Evolutionary conservation across 1,140 invertebrate genomes (phyloP).

Genomic region (Ceratina australensis): DNA sequence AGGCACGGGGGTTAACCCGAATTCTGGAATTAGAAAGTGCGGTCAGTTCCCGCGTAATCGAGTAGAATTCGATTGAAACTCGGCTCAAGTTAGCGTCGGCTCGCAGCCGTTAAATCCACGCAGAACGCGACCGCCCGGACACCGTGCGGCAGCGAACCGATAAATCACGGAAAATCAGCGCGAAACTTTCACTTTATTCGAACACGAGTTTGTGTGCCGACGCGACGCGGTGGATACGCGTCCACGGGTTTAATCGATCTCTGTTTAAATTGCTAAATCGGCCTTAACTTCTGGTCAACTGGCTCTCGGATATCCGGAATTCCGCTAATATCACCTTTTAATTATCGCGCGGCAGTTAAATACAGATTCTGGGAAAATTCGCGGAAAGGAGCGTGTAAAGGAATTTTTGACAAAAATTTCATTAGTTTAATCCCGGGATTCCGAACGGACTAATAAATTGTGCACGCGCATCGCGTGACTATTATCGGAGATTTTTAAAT

Average conservation of each 20-base stretch:
- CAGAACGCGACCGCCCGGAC: conserved; percentile 24
- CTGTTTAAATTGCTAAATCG: conserved; percentile 10
- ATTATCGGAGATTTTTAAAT: too few relatives aligned
- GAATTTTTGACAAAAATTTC: too few relatives aligned
- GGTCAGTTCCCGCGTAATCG: conserved; percentile 33
- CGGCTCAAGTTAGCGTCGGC: conserved; percentile 11
- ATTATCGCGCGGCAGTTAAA: too few relatives aligned
- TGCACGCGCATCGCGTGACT: too few relatives aligned
- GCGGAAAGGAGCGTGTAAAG: too few relatives aligned
- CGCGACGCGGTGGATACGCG: too few relatives aligned
- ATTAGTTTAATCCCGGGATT: too few relatives aligned
- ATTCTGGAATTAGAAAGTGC: conserved; percentile 28
- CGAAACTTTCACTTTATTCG: conserved; percentile 17
- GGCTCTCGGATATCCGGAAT: too few relatives aligned
- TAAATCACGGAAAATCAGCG: conserved; percentile 29
- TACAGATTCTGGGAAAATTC: too few relatives aligned
- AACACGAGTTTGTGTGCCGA: background rate
- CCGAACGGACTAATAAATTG: too few relatives aligned
- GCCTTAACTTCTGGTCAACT: too few relatives aligned
- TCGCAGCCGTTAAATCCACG: conserved; percentile 36
- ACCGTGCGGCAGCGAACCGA: background rate
- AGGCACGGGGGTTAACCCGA: conserved; percentile 28
- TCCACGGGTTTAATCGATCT: background rate
- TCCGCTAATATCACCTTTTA: too few relatives aligned
- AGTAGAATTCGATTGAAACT: conserved; percentile 37